Evolutionary conservation across 2,888 invertebrate species (phyloP), one percentile per base, ranked within the genome.

Genomic region (Amblyteles armatorius): DNA sequence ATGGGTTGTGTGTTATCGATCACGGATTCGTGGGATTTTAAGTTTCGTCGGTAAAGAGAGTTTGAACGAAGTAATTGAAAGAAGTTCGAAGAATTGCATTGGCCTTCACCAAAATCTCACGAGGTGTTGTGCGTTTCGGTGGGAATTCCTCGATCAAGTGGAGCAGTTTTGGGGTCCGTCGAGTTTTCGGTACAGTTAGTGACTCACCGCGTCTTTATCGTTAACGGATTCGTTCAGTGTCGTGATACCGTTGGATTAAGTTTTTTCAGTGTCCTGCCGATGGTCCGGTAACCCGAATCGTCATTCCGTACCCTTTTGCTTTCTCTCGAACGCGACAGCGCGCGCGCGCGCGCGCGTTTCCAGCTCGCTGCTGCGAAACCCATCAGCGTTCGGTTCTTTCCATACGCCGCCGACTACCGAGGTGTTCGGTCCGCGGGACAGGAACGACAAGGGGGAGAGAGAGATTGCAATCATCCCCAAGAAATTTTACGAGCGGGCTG

Each of bases 381-480:
- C 33, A 67, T 65, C 33, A 19, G 65, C 44, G 29, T 67, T 72
- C 72, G 36, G 67, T 71, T 68, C 72, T 68, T 33, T 72, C 72
- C 48, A n/a, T 52, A 55, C 57, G 29, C 40, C 50, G 19, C 16
- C 60, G 57, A 73, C 80, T 72, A 48, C 72, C 60, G 67, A 77
- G 65, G 80, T 80, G 72, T 79, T 55, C n/a, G 55, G 67, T 67
- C 26, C 50, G 33, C 80, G 73, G 29, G 55, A 77, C 69, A 40
- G 26, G 52, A 71, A 78, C 36, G 19, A 22, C 60, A 65, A 36
- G 33, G 40, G 52, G 50, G 44, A 36, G 50, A 69, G 55, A 74
- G 81, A 84, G 87, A 87, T 88, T 85, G 65, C 84, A 87, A 87
- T 87, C 87, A 79, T 82, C 82, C 84, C 85, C 81, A 77, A 85